phyloP scores from a whole-genome alignment of 2,113 vertebrate genomes.

The Lethenteron camtschaticum region DNA sequence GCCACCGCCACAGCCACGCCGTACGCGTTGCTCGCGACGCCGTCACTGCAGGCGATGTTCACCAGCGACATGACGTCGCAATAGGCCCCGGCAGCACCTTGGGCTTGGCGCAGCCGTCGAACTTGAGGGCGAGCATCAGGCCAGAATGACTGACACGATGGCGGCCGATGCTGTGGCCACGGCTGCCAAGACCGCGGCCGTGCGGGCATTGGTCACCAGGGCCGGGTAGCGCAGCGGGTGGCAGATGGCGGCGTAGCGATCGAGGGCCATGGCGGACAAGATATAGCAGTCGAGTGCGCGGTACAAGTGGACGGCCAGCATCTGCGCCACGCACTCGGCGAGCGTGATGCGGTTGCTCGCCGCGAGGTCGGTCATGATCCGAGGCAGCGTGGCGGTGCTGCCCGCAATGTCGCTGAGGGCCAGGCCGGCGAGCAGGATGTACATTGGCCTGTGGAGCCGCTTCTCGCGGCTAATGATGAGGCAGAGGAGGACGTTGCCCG shows the following conservation, averaged over 20 bases:
- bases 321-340: background rate
- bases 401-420: background rate
- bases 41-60: background rate
- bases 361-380: background rate
- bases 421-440: background rate
- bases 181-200: background rate
- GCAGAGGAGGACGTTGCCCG: background rate
- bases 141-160: background rate
- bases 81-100: background rate
- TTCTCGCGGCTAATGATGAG: background rate
- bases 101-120: background rate
- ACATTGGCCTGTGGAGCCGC: background rate
- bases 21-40: background rate
- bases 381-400: background rate
- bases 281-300: background rate
- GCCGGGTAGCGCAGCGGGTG: background rate
- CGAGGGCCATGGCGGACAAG: background rate
- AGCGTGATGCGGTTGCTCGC: background rate
- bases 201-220: slow-evolving; percentile 1
- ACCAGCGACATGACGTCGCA: background rate
- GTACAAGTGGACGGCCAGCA: background rate
- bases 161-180: background rate
- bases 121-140: slow-evolving; percentile 1
- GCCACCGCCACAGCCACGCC: background rate
- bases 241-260: background rate